These are phyloP conservation scores for Babyrousa celebensis DNA, from an alignment of 2,797 vertebrate genomes.

Conservation along the genomic window DNA sequence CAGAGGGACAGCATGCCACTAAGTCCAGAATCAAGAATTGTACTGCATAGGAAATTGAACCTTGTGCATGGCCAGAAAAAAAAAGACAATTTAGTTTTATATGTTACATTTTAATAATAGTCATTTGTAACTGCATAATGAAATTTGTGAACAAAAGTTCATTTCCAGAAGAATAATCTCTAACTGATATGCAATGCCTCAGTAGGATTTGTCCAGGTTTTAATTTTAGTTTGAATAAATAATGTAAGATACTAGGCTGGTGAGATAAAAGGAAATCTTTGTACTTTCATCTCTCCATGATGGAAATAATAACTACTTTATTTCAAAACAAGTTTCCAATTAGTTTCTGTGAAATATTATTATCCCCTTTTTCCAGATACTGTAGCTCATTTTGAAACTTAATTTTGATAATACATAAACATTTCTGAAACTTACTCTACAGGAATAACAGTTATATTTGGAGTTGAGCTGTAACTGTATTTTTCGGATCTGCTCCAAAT, in stretches of 20 bases:
- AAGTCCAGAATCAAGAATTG: conserved; percentile 31
- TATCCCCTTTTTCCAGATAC: conserved; percentile 89
- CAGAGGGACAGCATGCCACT: not conserved
- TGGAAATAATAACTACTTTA: conserved; percentile 93
- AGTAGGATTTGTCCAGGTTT: conserved; percentile 92
- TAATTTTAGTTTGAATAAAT: conserved; percentile 94
- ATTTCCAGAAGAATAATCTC: conserved; percentile 92
- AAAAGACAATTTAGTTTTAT: conserved; percentile 86
- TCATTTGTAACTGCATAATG: conserved; percentile 89
- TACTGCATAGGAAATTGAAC: conserved; percentile 21
- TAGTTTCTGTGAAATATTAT: conserved; percentile 93
- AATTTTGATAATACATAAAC: conserved; percentile 92
- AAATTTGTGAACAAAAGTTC: conserved; percentile 91
- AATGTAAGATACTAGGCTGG: conserved; percentile 90
- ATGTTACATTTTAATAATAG: conserved; percentile 89
- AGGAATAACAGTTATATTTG: conserved; percentile 88
- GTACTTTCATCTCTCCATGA: conserved; percentile 91
- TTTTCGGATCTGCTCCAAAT: conserved; percentile 78
- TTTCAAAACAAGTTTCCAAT: conserved; percentile 93
- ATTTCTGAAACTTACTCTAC: conserved; percentile 88
- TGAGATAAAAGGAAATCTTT: conserved; percentile 94
- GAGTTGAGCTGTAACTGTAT: conserved; percentile 78
- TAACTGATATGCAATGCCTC: conserved; percentile 89
- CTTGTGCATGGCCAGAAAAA: not conserved
- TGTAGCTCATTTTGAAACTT: conserved; percentile 91